phyloP scores from a whole-genome alignment of 2,113 vertebrate genomes.

The Pungitius pungitius region DNA sequence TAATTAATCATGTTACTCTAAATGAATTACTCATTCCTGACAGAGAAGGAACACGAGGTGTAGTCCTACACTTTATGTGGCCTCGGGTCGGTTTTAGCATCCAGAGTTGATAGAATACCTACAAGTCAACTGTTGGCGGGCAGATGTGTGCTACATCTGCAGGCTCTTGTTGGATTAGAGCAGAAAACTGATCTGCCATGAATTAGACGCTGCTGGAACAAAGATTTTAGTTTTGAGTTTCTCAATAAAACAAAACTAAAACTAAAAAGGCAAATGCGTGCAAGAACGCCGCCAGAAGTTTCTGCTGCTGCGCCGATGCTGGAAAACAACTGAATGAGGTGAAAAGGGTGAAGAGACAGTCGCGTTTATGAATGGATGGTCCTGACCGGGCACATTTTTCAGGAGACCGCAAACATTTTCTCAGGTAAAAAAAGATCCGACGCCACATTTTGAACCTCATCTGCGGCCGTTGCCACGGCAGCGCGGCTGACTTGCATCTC shows the following conservation, averaged over 20 bases:
- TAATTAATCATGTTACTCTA: neutral
- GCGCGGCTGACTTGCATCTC: conserved; percentile 21
- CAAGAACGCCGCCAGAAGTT: neutral
- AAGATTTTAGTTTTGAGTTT: conserved; percentile 13
- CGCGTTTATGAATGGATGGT: neutral
- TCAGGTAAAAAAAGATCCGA: neutral
- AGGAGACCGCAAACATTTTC: too few species aligned
- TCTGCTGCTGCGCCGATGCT: conserved; percentile 8
- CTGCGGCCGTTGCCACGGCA: neutral
- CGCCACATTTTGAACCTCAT: conserved; percentile 11
- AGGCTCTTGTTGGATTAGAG: neutral
- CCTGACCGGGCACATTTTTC: neutral
- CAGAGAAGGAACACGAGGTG: neutral
- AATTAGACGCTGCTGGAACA: conserved; percentile 50
- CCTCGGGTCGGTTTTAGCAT: neutral
- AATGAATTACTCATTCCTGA: neutral
- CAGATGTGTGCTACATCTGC: neutral
- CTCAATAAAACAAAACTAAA: neutral
- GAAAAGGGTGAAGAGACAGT: conserved; percentile 12
- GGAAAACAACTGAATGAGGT: conserved; percentile 26
- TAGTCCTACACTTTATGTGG: neutral
- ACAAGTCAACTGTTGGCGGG: neutral
- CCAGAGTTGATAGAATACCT: neutral
- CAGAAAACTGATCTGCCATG: conserved; percentile 31
- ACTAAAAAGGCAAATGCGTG: neutral